Evolutionary conservation across 2,888 invertebrate species (phyloP).

Genomic region (Mythimna lalbum): DNA sequence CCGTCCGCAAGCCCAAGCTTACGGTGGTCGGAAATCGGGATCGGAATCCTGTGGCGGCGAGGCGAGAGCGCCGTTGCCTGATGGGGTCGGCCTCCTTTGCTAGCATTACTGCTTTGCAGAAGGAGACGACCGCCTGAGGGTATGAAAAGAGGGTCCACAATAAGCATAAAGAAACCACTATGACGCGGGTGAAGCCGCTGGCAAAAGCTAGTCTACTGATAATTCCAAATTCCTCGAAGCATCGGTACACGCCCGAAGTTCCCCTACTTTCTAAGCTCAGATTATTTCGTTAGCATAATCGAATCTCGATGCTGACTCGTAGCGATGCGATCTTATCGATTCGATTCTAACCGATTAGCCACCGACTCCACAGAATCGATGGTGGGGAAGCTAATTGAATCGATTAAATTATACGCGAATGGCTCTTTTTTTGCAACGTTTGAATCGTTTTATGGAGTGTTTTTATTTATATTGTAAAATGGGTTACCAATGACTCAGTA

Average conservation of each 20-base stretch:
- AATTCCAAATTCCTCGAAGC: neutral
- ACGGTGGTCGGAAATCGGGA: too few species aligned
- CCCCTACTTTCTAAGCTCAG: neutral
- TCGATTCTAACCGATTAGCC: conserved; percentile 28
- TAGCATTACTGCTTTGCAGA: too few species aligned
- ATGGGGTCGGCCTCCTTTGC: too few species aligned
- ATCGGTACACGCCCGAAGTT: neutral
- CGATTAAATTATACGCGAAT: conserved; percentile 28
- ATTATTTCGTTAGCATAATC: conserved; percentile 11
- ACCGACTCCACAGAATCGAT: conserved; percentile 30
- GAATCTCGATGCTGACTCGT: neutral
- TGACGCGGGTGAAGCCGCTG: too few species aligned
- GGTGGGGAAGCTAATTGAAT: conserved; percentile 36
- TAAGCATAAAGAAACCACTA: too few species aligned
- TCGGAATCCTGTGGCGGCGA: too few species aligned
- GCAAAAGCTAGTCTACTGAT: neutral
- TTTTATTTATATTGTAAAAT: conserved; percentile 12
- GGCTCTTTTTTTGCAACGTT: conserved; percentile 12
- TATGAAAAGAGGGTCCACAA: too few species aligned
- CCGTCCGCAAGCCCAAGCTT: too few species aligned
- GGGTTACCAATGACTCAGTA: neutral
- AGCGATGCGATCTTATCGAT: conserved; percentile 29
- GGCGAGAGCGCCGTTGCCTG: too few species aligned
- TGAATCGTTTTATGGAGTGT: conserved; percentile 5
- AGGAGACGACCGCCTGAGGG: too few species aligned